Percentiles rank a stretch among this genome's conserved stretches.
Conservation (phyloP, 2,113 vertebrate species). For the Gymnobelideus leadbeateri region DNA sequence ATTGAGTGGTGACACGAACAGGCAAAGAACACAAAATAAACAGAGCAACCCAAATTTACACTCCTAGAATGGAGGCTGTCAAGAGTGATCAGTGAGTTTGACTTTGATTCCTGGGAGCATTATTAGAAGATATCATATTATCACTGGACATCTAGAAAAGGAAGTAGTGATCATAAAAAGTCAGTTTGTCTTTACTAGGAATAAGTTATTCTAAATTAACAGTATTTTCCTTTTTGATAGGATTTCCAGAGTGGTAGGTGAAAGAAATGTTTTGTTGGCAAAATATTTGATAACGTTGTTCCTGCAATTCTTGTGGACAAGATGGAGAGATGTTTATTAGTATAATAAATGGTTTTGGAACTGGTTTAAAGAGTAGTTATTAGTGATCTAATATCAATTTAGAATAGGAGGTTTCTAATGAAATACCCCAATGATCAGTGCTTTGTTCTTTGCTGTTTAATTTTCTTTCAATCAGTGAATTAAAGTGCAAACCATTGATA, state of each 20-base stretch:
- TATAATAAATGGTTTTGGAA: neutral
- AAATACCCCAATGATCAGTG: neutral
- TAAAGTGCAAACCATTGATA: neutral
- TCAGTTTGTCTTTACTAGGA: neutral
- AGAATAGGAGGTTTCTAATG: neutral
- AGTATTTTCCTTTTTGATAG: neutral
- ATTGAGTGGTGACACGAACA: no score
- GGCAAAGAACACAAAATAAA: no score
- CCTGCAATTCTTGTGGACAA: neutral
- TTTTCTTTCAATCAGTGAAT: neutral
- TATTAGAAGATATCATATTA: neutral
- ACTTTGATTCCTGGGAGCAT: neutral
- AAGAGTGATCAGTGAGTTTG: neutral
- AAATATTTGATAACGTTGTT: neutral
- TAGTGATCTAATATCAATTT: neutral
- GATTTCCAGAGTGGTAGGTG: neutral
- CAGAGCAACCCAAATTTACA: no score
- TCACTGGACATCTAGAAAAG: neutral
- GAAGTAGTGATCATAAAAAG: neutral
- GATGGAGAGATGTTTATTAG: neutral
- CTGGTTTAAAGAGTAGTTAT: neutral
- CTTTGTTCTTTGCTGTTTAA: neutral
- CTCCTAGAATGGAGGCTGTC: neutral
- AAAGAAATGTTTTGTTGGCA: neutral
- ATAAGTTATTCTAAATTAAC: neutral